Conservation (phyloP, 2,888 invertebrate species). For the Morpho deidamia region DNA sequence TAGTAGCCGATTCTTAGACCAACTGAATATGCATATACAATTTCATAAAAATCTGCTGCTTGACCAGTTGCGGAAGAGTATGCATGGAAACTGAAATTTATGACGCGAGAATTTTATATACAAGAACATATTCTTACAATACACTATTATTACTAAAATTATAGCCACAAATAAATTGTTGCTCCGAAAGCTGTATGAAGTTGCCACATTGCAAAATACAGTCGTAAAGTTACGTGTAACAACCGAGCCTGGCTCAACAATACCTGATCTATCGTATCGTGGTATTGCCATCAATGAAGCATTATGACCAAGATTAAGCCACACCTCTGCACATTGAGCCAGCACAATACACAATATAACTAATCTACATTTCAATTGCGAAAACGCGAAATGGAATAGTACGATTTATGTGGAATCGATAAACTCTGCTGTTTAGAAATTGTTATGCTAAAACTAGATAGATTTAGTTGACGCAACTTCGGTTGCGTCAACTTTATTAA, state of each 20-base stretch:
- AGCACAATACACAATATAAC: constrained; percentile 16
- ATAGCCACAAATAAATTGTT: no score
- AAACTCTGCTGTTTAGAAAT: neutral
- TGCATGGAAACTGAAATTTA: no score
- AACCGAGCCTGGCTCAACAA: constrained; percentile 21
- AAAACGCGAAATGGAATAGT: constrained; percentile 14
- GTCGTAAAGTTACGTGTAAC: constrained; percentile 12
- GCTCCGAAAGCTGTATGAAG: neutral
- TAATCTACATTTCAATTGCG: constrained; percentile 29
- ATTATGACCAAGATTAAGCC: constrained; percentile 29
- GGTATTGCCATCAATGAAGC: constrained; percentile 20
- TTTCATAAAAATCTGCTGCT: no score
- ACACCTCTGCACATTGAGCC: constrained; percentile 23
- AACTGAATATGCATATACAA: no score
- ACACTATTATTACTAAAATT: no score
- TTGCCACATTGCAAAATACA: neutral
- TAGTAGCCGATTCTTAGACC: no score
- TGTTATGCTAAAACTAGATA: neutral
- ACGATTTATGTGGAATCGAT: constrained; percentile 5
- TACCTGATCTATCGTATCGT: constrained; percentile 15
- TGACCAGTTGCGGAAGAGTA: no score
- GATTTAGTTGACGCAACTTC: no score
- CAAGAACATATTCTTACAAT: no score
- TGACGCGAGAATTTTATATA: no score
- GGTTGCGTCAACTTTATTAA: no score